These are phyloP conservation scores for Anoplolepis gracilipes DNA, from an alignment of 1,140 invertebrate species.

Conservation along the genomic window DNA sequence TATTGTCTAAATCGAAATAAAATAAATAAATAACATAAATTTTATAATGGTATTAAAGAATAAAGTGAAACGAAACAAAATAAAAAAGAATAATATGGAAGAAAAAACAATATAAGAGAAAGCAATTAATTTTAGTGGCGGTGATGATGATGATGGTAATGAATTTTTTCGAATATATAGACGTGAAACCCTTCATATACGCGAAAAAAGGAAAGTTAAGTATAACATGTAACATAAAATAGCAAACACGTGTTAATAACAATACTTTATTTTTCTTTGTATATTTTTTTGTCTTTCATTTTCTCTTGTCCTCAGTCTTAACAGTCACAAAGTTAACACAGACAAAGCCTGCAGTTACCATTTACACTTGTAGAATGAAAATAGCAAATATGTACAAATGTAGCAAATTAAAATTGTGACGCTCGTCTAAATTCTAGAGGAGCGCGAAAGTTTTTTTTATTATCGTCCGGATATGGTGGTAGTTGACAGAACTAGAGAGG, in stretches of 20 bases:
- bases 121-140: no score
- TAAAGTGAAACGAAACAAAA: no score
- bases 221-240: conserved; percentile 8
- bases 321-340: not conserved
- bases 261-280: not conserved
- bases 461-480: not conserved
- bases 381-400: not conserved
- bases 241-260: not conserved
- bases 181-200: not conserved
- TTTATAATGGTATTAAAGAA: no score
- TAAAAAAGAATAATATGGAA: no score
- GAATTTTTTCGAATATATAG: no score
- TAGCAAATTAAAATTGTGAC: not conserved
- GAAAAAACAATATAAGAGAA: no score
- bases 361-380: no score
- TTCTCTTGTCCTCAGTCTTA: not conserved
- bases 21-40: no score
- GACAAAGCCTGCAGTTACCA: not conserved
- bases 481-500: not conserved
- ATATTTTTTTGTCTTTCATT: conserved; percentile 10
- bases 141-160: no score
- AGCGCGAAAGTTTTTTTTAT: not conserved
- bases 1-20: no score
- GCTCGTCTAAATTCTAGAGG: not conserved
- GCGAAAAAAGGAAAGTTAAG: not conserved